Percentiles rank a stretch among this genome's conserved stretches.
phyloP scores from a whole-genome alignment of 2,113 vertebrate species.

The Vulpes lagopus region DNA sequence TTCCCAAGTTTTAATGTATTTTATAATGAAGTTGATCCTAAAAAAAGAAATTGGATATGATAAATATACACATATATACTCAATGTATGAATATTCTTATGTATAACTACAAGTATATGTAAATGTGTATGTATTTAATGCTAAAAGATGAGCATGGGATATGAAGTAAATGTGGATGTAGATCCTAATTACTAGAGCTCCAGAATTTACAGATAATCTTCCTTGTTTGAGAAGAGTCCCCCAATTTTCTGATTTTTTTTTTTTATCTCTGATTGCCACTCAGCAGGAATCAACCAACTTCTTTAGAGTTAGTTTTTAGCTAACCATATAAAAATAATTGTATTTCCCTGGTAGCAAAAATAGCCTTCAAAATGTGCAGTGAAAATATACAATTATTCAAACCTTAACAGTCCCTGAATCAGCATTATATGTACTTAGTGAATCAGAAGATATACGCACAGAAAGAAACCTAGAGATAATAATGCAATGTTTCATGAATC shows the following conservation, averaged over 20 bases:
- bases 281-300: neutral
- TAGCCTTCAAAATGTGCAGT: neutral
- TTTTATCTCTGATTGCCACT: neutral
- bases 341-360: neutral
- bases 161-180: neutral
- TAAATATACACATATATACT: neutral
- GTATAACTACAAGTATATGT: neutral
- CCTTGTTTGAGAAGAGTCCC: accelerated
- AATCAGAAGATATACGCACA: neutral
- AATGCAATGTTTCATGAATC: neutral
- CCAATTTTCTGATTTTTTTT: neutral
- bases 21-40: neutral
- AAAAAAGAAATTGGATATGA: neutral
- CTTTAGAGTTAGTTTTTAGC: neutral
- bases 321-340: neutral
- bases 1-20: neutral
- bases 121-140: neutral
- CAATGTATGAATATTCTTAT: neutral
- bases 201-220: neutral
- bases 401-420: neutral
- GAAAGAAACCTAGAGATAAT: neutral
- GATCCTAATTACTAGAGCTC: neutral
- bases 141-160: neutral
- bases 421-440: neutral
- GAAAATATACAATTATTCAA: neutral